Conservation (phyloP, 1,140 invertebrate genomes). For the Cotesia glomerata region DNA sequence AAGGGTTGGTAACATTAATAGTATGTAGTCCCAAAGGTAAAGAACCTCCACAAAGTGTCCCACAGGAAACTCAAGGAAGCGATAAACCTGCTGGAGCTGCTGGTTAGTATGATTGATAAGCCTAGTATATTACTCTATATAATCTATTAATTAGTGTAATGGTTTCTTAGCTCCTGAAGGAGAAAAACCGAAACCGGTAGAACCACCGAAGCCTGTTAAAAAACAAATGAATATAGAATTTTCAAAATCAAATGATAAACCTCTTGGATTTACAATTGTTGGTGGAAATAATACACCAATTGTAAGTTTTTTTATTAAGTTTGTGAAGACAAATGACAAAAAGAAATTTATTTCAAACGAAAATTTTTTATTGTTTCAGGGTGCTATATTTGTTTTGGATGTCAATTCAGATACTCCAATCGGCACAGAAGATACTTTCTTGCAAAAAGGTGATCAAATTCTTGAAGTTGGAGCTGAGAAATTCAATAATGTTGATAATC, state of each 20-base stretch:
- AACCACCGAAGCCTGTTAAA: background rate
- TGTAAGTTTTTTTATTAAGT: background rate
- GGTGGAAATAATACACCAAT: conserved; percentile 3
- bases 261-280: conserved; percentile 1
- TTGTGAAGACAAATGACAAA: no score
- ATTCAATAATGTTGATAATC: conserved; percentile 39
- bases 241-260: background rate
- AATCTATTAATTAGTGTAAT: no score
- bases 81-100: background rate
- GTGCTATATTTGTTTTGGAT: conserved; percentile 14
- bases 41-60: conserved; percentile 63
- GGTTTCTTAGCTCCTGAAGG: background rate
- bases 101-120: no score
- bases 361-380: conserved; percentile 5
- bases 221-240: background rate
- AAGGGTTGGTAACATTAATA: conserved; percentile 83
- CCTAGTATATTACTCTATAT: no score
- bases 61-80: background rate
- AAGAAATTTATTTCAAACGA: no score
- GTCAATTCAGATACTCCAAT: background rate
- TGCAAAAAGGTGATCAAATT: conserved; percentile 15
- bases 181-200: background rate
- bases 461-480: conserved; percentile 12
- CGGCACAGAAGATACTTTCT: background rate
- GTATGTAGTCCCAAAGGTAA: conserved; percentile 81